A percentile compares a stretch with the other conserved stretches of the same genome.
These are phyloP conservation scores for Spongilla lacustris DNA, from an alignment of 37 sponge, comb jelly and placozoan genomes.

Conservation along the genomic window DNA sequence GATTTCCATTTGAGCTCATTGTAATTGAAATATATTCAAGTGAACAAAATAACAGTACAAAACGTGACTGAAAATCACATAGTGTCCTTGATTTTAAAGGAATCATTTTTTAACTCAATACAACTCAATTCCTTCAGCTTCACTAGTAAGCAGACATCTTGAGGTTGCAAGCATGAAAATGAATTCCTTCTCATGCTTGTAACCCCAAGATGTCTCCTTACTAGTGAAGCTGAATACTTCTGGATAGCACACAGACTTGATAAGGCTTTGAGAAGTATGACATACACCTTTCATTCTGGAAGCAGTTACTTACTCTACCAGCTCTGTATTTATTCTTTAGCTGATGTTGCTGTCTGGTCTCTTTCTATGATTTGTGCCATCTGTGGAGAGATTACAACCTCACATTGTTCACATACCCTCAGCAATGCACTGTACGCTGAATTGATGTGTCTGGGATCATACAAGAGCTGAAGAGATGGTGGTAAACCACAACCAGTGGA, in stretches of 20 bases:
- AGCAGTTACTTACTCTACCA: constrained; percentile 10
- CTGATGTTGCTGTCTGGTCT: not conserved
- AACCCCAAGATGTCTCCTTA: constrained; percentile 17
- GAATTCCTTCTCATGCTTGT: constrained; percentile 11
- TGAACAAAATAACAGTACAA: no score
- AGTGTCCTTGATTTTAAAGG: no score
- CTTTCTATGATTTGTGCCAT: not conserved
- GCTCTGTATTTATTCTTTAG: constrained; percentile 15
- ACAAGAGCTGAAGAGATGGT: not conserved
- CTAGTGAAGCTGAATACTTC: not conserved
- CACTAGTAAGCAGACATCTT: not conserved
- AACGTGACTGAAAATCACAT: no score
- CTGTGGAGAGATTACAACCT: not conserved
- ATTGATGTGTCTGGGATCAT: not conserved
- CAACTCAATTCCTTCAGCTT: no score
- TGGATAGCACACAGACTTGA: constrained; percentile 19
- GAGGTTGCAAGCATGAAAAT: no score
- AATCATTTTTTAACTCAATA: no score
- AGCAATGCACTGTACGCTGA: not conserved
- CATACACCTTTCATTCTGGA: constrained; percentile 14
- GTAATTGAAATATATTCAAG: no score
- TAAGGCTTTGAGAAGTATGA: constrained; percentile 3
- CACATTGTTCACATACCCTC: not conserved
- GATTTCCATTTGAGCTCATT: no score
- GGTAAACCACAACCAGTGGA: not conserved